Base-by-base conservation (phyloP, 2,113 vertebrate species). In the Hydropotes inermis region DNA sequence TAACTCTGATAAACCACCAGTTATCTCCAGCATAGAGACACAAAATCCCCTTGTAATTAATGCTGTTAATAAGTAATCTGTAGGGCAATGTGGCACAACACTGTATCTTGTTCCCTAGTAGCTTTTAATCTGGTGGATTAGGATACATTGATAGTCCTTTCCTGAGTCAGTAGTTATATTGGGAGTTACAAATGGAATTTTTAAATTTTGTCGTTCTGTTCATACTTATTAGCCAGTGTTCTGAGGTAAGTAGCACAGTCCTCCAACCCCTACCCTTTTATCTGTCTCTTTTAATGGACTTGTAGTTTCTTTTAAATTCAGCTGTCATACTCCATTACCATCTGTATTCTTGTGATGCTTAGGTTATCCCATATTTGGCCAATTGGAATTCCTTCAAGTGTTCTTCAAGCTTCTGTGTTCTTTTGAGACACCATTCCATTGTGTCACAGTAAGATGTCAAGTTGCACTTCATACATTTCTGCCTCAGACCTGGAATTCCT, bases 341-440 rank as follows among this genome's bases (percentile, higher is more conserved):
- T 79, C 89, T 97, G 84, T 86, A 87, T 86, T 92, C 39, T 95
- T 96, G 76, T 85, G 27, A 67, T 96, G 47, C 21, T 57, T 21
- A 36, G 45, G 30, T 82, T 74, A 50, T 91, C 58, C 57, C 36
- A 85, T 30, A 60, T 94, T 91, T 97, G 89, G 87, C n/a, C 19
- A 58, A 2, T 82, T 27, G 76, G 16, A 61, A 82, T 89, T 91
- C 50, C 30, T 95, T 95, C 19, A 70, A 28, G 33, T 33, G 74
- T 13, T 74, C 5, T 74, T 74, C 67, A 74, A 82, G 17, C 47
- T 64, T 92, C 57, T 94, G 7, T 91, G 19, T 89, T 94, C 36
- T 95, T 95, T 58, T 88, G 36, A 91, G 95, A 90, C 6, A 54
- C 23, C 6, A 1, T 81, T 97, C 86, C n/a, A 13, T 83, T 86